Base-by-base conservation (phyloP, 2,797 vertebrate species). In the Bovichtus diacanthus region DNA sequence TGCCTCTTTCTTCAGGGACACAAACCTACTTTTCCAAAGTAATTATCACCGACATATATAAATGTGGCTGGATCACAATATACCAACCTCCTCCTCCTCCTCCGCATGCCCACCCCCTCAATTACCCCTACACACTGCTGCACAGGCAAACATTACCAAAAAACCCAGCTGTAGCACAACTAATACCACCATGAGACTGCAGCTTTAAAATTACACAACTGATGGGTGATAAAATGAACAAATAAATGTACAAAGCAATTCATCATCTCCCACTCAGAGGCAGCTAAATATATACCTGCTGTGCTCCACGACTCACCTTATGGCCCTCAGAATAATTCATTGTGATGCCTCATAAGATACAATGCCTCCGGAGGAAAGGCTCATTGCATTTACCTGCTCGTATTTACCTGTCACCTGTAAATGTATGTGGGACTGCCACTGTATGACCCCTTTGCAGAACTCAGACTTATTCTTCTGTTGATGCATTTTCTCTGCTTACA, bases 401-500 rank as follows among this genome's bases (percentile, higher is more conserved):
- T 80, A 86, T 92, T 93, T 91, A 90, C 92, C 91, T 78, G 91
- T 92, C 87, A 87, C 87, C 88, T 87, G 82, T 84, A 84, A 91
- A 93, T 86, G 86, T 84, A 90, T 89, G 88, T 74, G 82, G 70
- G 81, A 58, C 83, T 83, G 81, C 87, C 67, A 71, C 80, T 7
- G 78, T 3, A 5, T 88, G 94, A 94, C 93, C 92, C 92, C 31
- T 77, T 83, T 63, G 77, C 80, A 55, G 89, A 62, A 74, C 87
- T 72, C 76, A 72, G 83, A 90, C 85, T 92, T 89, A 89, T 93
- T 92, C 83, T 75, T 70, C 70, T 50, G 80, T 86, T 94, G 93
- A 94, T 94, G 89, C 91, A 94, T 94, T 87, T 89, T 85, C 88
- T 93, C 91, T 91, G 91, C 92, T 95, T 94, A 88, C 90, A 88